Percentiles rank a stretch among this genome's conserved stretches.
phyloP scores from a whole-genome alignment of 2,888 invertebrate species.

The Ichneumoninae sp. region DNA sequence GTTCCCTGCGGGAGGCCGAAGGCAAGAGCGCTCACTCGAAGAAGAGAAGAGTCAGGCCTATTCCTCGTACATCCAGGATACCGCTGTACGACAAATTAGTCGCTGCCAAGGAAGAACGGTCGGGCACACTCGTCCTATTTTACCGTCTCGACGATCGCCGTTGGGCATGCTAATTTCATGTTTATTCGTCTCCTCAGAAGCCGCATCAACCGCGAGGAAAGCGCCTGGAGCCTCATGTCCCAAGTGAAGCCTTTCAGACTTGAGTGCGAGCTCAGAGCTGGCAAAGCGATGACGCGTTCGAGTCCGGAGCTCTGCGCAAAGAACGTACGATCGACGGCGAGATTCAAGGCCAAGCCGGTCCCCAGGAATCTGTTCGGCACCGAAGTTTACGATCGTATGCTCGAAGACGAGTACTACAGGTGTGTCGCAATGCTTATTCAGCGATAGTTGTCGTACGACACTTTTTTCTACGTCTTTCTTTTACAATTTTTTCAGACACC shows the following conservation, averaged over 20 bases:
- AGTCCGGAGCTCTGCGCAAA: conserved; percentile 81
- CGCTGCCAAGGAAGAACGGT: conserved; percentile 90
- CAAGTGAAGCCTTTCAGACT: conserved; percentile 82
- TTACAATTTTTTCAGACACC: conserved; percentile 68
- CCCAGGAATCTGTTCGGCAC: conserved; percentile 90
- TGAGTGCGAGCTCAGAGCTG: conserved; percentile 81
- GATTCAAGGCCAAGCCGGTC: conserved; percentile 89
- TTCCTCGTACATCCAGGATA: conserved; percentile 90
- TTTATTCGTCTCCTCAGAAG: conserved; percentile 73
- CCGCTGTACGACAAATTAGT: conserved; percentile 90
- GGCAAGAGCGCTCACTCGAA: conserved; percentile 82
- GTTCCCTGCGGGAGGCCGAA: conserved; percentile 42
- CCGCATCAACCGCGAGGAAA: conserved; percentile 81
- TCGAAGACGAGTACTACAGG: conserved; percentile 88
- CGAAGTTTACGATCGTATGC: conserved; percentile 89
- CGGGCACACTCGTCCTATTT: conserved; percentile 12
- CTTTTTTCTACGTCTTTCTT: neutral
- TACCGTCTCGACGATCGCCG: neutral
- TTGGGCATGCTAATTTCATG: neutral
- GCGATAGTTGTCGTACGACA: conserved; percentile 85
- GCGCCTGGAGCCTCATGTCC: conserved; percentile 81
- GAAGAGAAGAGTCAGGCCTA: conserved; percentile 87
- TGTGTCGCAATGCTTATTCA: conserved; percentile 41
- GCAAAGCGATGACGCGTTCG: conserved; percentile 79
- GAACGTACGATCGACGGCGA: conserved; percentile 62